Evolutionary conservation across 2,888 invertebrate genomes (phyloP).

Genomic region (Diarsia mendica): DNA sequence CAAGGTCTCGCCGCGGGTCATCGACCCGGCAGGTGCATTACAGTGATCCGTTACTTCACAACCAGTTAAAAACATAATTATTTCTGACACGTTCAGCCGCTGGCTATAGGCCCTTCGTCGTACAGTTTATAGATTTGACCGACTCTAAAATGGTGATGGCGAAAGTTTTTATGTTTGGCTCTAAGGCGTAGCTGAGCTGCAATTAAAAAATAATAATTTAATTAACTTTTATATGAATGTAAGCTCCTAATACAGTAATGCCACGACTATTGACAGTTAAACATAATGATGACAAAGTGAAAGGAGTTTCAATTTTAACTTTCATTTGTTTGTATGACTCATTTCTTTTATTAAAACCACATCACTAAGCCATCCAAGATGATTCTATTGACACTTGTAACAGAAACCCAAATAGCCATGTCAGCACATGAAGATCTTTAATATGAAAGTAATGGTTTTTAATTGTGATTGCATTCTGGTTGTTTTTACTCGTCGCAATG

Average conservation of each 20-base stretch:
- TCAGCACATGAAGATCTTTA: not conserved
- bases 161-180: constrained; percentile 2
- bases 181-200: not conserved
- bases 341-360: constrained; percentile 19
- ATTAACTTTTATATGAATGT: not conserved
- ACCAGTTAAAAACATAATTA: constrained; percentile 57
- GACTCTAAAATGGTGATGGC: constrained; percentile 12
- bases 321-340: constrained; percentile 54
- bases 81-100: constrained; percentile 39
- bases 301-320: constrained; percentile 60
- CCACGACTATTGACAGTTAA: constrained; percentile 30
- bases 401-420: constrained; percentile 19
- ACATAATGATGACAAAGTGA: constrained; percentile 48
- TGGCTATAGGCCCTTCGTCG: constrained; percentile 45
- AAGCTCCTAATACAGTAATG: not conserved
- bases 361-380: constrained; percentile 8
- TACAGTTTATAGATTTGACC: constrained; percentile 2
- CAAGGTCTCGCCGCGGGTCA: constrained; percentile 72
- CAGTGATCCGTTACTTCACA: constrained; percentile 63
- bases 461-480: not conserved
- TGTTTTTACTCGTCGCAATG: not conserved
- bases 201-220: not conserved
- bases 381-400: constrained; percentile 19
- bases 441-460: not conserved
- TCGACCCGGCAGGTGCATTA: constrained; percentile 73